Percentiles rank a stretch among this genome's conserved stretches.
Evolutionary conservation across 2,797 vertebrate genomes (phyloP).

Genomic region (Dromococcyx pavoninus): DNA sequence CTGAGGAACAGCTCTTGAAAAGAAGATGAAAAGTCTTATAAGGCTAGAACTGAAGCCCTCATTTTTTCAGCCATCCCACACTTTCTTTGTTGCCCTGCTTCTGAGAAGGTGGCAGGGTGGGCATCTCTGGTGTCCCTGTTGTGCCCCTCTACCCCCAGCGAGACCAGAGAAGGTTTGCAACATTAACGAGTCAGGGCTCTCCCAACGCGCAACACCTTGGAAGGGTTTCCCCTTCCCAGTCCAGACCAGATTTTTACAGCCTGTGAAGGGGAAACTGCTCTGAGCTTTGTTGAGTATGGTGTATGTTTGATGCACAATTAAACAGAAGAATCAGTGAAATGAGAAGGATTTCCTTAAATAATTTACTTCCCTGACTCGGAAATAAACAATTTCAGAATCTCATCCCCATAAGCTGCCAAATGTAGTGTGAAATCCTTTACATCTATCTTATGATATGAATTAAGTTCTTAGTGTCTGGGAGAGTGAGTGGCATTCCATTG

Average conservation of each 20-base stretch:
- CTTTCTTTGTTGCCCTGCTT: neutral
- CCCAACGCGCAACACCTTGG: neutral
- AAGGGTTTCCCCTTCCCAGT: neutral
- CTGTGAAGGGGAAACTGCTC: neutral
- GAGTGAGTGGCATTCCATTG: neutral
- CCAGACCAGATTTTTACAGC: neutral
- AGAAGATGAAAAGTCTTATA: neutral
- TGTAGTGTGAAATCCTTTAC: slow-evolving; percentile 6
- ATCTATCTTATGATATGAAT: neutral
- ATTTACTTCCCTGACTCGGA: neutral
- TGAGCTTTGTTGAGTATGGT: neutral
- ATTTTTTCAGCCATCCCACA: neutral
- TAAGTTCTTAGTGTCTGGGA: neutral
- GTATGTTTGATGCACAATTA: neutral
- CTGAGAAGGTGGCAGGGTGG: neutral
- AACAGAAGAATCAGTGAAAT: neutral
- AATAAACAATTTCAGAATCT: neutral
- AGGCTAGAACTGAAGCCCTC: neutral
- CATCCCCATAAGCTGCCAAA: neutral
- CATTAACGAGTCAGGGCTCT: neutral
- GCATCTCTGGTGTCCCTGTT: neutral
- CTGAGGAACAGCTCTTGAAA: neutral
- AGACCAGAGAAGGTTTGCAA: neutral
- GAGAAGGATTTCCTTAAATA: neutral
- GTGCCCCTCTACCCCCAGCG: fast-evolving